These are phyloP conservation scores for Pungitius pungitius DNA, from an alignment of 2,113 vertebrate species.

Conservation along the genomic window DNA sequence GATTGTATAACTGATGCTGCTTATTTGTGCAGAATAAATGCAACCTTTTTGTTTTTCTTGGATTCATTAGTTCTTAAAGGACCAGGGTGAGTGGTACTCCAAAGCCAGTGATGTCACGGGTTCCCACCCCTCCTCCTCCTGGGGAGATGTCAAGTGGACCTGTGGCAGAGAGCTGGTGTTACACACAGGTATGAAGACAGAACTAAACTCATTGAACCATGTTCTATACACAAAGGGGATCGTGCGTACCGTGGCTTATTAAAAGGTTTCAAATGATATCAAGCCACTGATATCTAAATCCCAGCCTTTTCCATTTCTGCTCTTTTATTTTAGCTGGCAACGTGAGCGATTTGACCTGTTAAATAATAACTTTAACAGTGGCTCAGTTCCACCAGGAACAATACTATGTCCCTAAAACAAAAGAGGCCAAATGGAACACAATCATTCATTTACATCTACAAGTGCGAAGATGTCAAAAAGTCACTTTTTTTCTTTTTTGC, in stretches of 20 bases:
- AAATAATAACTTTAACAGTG: neutral
- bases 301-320: neutral
- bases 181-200: conserved; percentile 89
- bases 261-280: neutral
- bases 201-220: neutral
- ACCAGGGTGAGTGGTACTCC: conserved; percentile 68
- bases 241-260: neutral
- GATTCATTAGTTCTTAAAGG: conserved; percentile 59
- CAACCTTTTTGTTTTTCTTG: conserved; percentile 26
- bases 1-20: neutral
- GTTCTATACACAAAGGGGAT: neutral
- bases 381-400: neutral
- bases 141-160: conserved; percentile 97
- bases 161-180: conserved; percentile 99
- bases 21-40: conserved; percentile 15
- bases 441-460: neutral
- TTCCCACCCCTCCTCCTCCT: conserved; percentile 91
- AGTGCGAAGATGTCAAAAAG: neutral
- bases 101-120: conserved; percentile 90
- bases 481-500: neutral
- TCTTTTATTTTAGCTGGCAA: neutral
- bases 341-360: neutral
- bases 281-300: neutral
- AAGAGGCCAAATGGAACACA: neutral
- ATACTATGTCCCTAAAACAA: neutral